Evolutionary conservation across 2,113 vertebrate species (phyloP), one percentile per base, ranked within the genome.

Genomic region (Hemibagrus wyckioides): DNA sequence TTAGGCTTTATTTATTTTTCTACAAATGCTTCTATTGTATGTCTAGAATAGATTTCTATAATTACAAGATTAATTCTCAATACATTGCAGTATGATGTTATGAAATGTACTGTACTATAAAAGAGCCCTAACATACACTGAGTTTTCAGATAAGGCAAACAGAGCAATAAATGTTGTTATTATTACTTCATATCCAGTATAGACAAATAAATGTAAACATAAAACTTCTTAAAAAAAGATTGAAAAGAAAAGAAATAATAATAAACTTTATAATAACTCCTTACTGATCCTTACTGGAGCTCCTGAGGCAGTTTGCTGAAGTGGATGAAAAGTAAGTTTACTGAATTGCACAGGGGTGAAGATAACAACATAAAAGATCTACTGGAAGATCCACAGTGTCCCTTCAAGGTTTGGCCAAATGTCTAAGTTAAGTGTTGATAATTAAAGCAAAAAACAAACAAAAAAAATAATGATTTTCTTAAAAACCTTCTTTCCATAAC

Each of bases 171-270:
- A 69, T 52, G 54, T 36, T 57, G 19, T 84, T 75, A 65, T 50
- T 65, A 65, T 50, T 76, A 41, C 48, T 76, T 52, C 65, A 84
- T 59, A 84, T 82, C 88, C 90, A 83, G 87, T 87, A 83, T n/a
- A 89, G 73, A 82, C 82, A 87, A 57, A 85, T 71, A 84, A 84
- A 77, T 80, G 83, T 91, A 87, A 89, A 89, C 85, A 89, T 57
- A 71, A 69, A 25, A 57, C 23, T 19, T 28, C 36, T 57, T 44
- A 11, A 8, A 71, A 84, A 82, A 57, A 30, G 54, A 52, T 10
- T 50, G 80, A 67, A 56, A 63, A 59, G 1, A 6, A 36, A 33
- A 30, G 1, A 4, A 77, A 17, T 5, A 50, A 41, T n/a, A 17
- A 48, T 8, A 77, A 75, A 25, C 36, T 77, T 73, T 41, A 83